phyloP scores from a whole-genome alignment of 2,113 vertebrate genomes.

The Clinocottus analis region DNA sequence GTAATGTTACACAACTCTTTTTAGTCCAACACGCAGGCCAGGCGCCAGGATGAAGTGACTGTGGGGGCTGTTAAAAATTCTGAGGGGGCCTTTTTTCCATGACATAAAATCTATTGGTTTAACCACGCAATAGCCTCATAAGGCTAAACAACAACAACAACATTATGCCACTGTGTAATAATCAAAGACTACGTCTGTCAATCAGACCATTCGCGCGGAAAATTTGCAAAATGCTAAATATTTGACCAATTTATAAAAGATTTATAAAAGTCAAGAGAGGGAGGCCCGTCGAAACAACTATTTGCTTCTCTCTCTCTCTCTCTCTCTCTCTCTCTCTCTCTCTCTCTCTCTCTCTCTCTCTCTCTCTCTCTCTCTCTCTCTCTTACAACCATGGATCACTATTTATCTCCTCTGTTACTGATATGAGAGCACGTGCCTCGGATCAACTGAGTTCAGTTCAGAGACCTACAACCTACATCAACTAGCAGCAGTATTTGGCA shows the following conservation, averaged over 20 bases:
- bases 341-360: neutral
- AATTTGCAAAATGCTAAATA: neutral
- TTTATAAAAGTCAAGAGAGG: neutral
- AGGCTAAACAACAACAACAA: neutral
- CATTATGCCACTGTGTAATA: neutral
- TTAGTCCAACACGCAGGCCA: neutral
- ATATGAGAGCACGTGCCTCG: neutral
- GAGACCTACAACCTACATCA: neutral
- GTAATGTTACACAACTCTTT: neutral
- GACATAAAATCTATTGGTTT: neutral
- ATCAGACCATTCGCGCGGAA: neutral
- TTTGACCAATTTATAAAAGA: neutral
- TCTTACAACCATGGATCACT: neutral
- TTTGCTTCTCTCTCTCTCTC: neutral
- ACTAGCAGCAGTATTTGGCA: neutral
- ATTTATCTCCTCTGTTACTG: neutral
- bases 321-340: neutral
- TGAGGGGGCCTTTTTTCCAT: neutral
- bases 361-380: neutral
- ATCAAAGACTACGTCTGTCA: neutral
- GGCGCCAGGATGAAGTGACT: neutral
- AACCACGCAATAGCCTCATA: neutral
- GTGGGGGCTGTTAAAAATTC: neutral
- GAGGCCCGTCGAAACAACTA: neutral
- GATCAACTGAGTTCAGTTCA: constrained; percentile 3